Evolutionary conservation across 2,888 invertebrate genomes (phyloP), one percentile per base, ranked within the genome.

Genomic region (Callyntrura sp.): DNA sequence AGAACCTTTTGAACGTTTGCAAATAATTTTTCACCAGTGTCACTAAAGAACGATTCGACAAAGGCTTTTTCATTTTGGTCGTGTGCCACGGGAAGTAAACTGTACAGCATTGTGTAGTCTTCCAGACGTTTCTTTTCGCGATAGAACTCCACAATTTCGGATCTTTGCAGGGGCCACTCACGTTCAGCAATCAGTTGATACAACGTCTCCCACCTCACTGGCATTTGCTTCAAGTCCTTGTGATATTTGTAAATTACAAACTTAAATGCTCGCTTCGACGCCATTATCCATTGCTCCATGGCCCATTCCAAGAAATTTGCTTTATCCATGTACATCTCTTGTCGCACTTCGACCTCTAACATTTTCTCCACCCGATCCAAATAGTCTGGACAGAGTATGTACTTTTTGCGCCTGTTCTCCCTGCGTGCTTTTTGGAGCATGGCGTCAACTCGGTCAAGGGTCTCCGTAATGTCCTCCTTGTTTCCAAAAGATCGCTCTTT

Each of bases 301-400:
- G 65, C 28, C 84, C 88, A 84, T 14, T 81, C 45, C 45, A 87
- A 12, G 20, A 65, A 88, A 12, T 20, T 55, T 0, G 83, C 90
- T 43, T 57, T 70, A 14, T 79, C 68, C n/a, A 79, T 4, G 11
- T 5, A 25, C 11, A 12, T 11, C n/a, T 14, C 12, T 6, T 55
- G 55, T n/a, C 55, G 4, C 4, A 12, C 65, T 65, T 14, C 65
- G 2, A 12, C 14, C 25, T 9, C 4, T 8, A 4, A 65, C 5
- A 25, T 12, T 1, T 4, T 28, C 28, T 25, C 12, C 9, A 9
- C 2, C 5, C 3, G 3, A 55, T 14, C 55, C 28, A n/a, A n/a
- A n/a, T n/a, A n/a, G n/a, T n/a, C n/a, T n/a, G n/a, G n/a, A n/a
- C n/a, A n/a, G n/a, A n/a, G n/a, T n/a, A n/a, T n/a, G n/a, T n/a